Base-by-base conservation (phyloP, 2,888 invertebrate genomes). In the Apodemia zela region DNA sequence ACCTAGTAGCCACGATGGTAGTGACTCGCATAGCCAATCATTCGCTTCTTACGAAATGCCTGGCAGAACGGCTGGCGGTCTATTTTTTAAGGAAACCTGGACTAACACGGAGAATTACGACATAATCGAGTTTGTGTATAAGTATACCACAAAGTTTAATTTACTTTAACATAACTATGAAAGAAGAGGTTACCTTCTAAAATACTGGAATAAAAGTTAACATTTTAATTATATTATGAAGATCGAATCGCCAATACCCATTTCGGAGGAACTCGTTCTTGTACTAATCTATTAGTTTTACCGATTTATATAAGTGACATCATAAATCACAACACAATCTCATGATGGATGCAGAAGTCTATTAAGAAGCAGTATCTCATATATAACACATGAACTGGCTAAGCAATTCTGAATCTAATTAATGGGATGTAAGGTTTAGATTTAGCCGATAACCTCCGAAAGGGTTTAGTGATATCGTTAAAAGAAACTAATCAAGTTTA, bases 391-490 rank as follows among this genome's bases (percentile, higher is more conserved):
- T 21, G 6, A 15, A 54, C 25, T 18, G 10, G 51, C 13, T 54
- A 25, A 54, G 13, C 51, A 3, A 54, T 21, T 54, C 3, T 54
- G 21, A 54, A 21, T 18, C 51, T 54, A 21, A 18, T 13, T 2
- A 3, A 25, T 13, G 25, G 0, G 13, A 13, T 2, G 6, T 54
- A 54, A 15, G 51, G 51, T 25, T 54, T 25, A 25, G 1, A 25
- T 18, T 25, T 13, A 54, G 13, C 21, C 5, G 51, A 13, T 13
- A 21, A 15, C 6, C 21, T 25, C 15, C 25, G 51, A 65, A 69
- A 63, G 68, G 66, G 64, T 66, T 68, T 63, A 69, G 63, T 62
- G 63, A 68, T 69, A 64, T 59, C 57, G 61, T 60, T 54, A 61
- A 25, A 61, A 63, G 59, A 57, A 47, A 66, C 63, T 63, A 63